Conservation (phyloP, 2,797 vertebrate species). For the Muscicapa comitata region DNA sequence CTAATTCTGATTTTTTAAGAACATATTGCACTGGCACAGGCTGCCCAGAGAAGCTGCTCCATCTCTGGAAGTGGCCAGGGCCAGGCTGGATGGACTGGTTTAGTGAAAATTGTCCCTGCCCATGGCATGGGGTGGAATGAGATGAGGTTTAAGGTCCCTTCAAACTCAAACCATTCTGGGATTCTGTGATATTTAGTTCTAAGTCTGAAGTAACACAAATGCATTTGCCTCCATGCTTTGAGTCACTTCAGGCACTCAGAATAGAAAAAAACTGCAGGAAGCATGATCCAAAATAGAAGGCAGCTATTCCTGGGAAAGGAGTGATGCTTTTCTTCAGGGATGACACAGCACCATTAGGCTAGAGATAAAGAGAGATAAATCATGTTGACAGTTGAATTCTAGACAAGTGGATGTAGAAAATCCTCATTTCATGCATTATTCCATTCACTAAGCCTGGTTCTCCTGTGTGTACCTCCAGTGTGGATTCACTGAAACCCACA, state of each 20-base stretch:
- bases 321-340: background rate
- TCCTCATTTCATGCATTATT: background rate
- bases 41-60: background rate
- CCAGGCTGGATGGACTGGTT: rapidly evolving
- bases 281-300: background rate
- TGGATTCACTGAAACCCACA: background rate
- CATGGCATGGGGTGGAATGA: background rate
- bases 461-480: background rate
- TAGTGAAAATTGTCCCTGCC: background rate
- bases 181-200: background rate
- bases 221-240: background rate
- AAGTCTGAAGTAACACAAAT: background rate
- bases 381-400: background rate
- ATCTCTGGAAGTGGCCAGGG: background rate
- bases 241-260: background rate
- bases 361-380: background rate
- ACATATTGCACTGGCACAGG: background rate
- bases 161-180: background rate
- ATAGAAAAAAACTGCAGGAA: slow-evolving; percentile 1
- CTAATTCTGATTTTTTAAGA: background rate
- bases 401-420: background rate
- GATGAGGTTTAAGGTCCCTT: background rate
- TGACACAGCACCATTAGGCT: background rate
- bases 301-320: background rate
- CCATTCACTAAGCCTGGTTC: background rate